These are phyloP conservation scores for Pogonocherus hispidulus DNA, from an alignment of 2,888 invertebrate species.

Conservation along the genomic window DNA sequence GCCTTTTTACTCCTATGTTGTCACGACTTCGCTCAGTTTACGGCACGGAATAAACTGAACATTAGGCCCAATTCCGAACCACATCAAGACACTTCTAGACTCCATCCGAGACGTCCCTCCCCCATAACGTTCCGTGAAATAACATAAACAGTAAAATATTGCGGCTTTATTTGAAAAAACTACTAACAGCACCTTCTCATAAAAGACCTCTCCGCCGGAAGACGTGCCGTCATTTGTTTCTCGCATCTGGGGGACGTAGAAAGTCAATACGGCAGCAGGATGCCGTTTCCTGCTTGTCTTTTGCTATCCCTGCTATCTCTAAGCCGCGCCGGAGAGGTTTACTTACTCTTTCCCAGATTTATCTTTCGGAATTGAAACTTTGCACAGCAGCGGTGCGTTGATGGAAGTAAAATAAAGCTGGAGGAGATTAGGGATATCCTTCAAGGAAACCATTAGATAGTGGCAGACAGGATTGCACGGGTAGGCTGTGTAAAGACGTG, in stretches of 20 bases:
- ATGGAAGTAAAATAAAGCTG: slow-evolving; percentile 2
- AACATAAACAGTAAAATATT: slow-evolving; percentile 43
- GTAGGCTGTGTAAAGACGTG: background rate
- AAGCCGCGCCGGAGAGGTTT: slow-evolving; percentile 1
- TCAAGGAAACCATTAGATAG: background rate
- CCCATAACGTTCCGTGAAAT: slow-evolving; percentile 31
- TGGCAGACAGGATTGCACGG: background rate
- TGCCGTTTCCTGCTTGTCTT: background rate
- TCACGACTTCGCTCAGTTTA: slow-evolving; percentile 31
- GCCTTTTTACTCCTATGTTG: slow-evolving; percentile 37
- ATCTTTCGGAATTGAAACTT: slow-evolving; percentile 19
- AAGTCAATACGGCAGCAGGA: slow-evolving; percentile 19
- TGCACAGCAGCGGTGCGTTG: background rate
- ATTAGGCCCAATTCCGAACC: slow-evolving; percentile 10
- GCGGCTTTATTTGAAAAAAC: slow-evolving; percentile 49
- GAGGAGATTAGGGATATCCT: background rate
- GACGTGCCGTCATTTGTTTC: slow-evolving; percentile 49
- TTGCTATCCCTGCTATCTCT: slow-evolving; percentile 2
- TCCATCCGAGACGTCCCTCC: slow-evolving; percentile 22
- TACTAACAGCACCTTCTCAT: slow-evolving; percentile 48
- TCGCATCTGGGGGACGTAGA: slow-evolving; percentile 12
- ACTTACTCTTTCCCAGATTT: slow-evolving; percentile 8
- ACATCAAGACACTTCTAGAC: too few species aligned
- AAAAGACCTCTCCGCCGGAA: slow-evolving; percentile 42
- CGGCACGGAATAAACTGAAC: slow-evolving; percentile 37